These are phyloP conservation scores for Amblyraja radiata DNA, from an alignment of 2,797 vertebrate genomes.

Conservation along the genomic window DNA sequence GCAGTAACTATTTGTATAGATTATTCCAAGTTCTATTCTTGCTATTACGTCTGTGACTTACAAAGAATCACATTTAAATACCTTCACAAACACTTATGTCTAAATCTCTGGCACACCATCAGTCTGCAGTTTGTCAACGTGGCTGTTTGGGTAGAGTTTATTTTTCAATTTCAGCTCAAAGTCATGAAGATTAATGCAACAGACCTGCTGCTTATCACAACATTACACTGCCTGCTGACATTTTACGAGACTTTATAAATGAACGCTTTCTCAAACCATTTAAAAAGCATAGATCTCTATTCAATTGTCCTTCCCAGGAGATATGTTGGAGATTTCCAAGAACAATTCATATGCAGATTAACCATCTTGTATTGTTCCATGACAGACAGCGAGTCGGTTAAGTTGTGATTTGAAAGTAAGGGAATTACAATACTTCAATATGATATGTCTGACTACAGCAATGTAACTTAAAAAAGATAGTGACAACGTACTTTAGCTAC, in stretches of 20 bases:
- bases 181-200: slow-evolving; percentile 22
- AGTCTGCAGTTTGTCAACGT: neutral
- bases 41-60: neutral
- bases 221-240: slow-evolving; percentile 11
- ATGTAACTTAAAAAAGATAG: neutral
- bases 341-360: neutral
- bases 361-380: neutral
- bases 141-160: neutral
- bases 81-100: neutral
- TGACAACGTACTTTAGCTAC: neutral
- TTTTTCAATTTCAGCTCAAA: slow-evolving; percentile 1
- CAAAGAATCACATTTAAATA: neutral
- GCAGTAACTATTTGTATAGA: neutral
- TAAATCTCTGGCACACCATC: neutral
- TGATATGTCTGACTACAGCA: neutral
- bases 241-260: slow-evolving; percentile 13
- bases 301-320: neutral
- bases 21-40: neutral
- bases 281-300: slow-evolving; percentile 11
- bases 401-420: neutral
- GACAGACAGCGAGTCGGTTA: neutral
- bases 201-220: slow-evolving; percentile 19
- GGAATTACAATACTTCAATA: neutral
- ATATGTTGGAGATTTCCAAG: slow-evolving; percentile 15
- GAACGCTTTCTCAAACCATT: neutral